Evolutionary conservation across 2,113 vertebrate genomes (phyloP), one percentile per base, ranked within the genome.

Genomic region (Oreamnos americanus): DNA sequence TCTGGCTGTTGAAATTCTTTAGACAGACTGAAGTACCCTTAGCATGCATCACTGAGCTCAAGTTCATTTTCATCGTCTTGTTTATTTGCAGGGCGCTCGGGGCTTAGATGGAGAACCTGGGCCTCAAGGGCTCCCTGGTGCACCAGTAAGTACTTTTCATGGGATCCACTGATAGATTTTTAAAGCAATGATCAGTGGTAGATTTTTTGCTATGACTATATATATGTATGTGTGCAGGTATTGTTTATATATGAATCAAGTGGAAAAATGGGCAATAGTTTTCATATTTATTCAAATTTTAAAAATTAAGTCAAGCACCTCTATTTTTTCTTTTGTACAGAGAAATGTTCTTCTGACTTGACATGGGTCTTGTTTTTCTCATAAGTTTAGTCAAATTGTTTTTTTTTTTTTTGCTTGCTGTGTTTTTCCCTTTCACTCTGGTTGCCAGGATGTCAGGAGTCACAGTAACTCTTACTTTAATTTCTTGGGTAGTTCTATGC

Each of bases 71-170:
- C 21, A 25, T 53, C 91, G 7, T 94, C 9, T 95, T 97, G 0
- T 78, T 76, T 96, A 96, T 98, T 97, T 91, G 36, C 53, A 99
- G 99, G 99, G 99, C 81, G 95, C 98, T 97, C 99, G 99, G 87
- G 99, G 99, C 91, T 98, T 98, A 89, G 99, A 99, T 98, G 99
- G 99, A 96, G 99, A 99, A 13, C 99, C 99, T 95, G 99, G 99
- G 74, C 99, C 99, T 23, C 99, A 98, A 43, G 99, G 99, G 53
- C 99, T 99, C 90, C 98, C 98, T 84, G 99, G 99, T 83, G 99
- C 99, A 88, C 96, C 98, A 97, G 99, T 99, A 98, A 99, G 99
- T 99, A 89, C 30, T 92, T 64, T 89, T 25, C 51, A 81, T 5
- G 57, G 79, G n/a, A 91, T 2, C 0, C n/a, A n/a, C 12, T 8